Evolutionary conservation across 1,140 invertebrate species (phyloP), one percentile per base, ranked within the genome.

Genomic region (Listronotus bonariensis): DNA sequence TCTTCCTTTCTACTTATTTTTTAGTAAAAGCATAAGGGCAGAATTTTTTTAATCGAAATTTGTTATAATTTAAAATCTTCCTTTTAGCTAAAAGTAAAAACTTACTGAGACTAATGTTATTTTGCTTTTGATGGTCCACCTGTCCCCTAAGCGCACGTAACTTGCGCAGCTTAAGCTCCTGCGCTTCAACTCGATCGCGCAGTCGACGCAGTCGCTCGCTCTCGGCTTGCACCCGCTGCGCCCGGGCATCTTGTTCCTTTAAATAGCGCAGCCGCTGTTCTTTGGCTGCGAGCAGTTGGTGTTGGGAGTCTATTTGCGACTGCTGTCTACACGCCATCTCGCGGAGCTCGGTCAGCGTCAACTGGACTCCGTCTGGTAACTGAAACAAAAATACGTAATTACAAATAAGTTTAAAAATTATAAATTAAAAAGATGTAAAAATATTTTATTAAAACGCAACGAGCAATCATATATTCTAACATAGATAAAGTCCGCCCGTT

Each of bases 241-340:
- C 88, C 60, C 87, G 83, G 69, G 89, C 88, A 80, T 96, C 93
- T 79, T 95, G 92, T 80, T 95, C 92, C 81, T 96, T 95, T 72
- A 97, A 87, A 84, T 94, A 95, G 72, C 95, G 90, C 78, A 97
- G 86, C 74, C 95, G 85, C 83, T 97, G 95, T 80, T 95, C 93
- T 78, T 92, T 92, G 75, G 92, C 93, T 70, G 92, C 90, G 72
- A 96, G 85, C 77, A 93, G 84, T 83, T 94, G 91, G 77, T 94
- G 90, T 83, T 95, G 93, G 70, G 89, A 87, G 82, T 97, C 94
- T 78, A 98, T 96, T 85, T 97, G 93, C 80, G 94, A 92, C 83
- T 96, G 94, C 84, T 98, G 95, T 73, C 93, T 85, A 76, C 91
- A 86, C 77, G 95, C 95, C 92, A 97, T 96, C 79, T 93, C 93